Percentiles rank a stretch among this genome's conserved stretches.
These are phyloP conservation scores for Shinisaurus crocodilurus DNA, from an alignment of 2,113 vertebrate species.

Conservation along the genomic window DNA sequence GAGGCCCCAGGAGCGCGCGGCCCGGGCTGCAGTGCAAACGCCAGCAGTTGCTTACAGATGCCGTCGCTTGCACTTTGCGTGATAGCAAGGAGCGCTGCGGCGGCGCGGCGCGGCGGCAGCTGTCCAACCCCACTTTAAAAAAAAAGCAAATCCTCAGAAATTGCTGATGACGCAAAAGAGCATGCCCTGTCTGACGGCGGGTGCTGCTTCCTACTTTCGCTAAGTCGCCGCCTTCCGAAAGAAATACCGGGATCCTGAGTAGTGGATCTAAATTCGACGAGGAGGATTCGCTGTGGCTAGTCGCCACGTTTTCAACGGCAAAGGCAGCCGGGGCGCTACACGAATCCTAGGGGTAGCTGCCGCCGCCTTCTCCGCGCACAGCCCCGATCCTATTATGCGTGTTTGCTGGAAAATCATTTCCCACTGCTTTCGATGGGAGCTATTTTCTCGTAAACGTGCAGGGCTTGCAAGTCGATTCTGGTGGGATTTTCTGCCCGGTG, in stretches of 20 bases:
- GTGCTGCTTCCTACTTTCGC: fast-evolving
- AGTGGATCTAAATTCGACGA: too few species aligned
- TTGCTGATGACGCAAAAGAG: background rate
- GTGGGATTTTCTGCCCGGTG: background rate
- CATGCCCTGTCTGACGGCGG: background rate
- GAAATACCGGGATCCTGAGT: background rate
- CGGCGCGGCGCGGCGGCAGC: too few species aligned
- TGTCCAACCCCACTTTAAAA: background rate
- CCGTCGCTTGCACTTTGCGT: background rate
- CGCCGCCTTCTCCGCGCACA: too few species aligned
- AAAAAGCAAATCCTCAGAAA: background rate
- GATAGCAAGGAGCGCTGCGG: background rate
- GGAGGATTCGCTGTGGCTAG: background rate
- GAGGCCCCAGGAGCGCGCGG: background rate
- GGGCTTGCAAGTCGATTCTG: background rate
- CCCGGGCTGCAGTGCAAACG: too few species aligned
- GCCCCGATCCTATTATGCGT: background rate
- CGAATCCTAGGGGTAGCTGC: background rate
- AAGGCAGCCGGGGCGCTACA: background rate
- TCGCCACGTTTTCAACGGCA: background rate
- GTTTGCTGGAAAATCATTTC: background rate
- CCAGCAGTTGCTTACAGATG: background rate
- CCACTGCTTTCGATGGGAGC: background rate
- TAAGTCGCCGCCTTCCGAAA: background rate
- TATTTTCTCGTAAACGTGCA: background rate